A percentile compares a stretch with the other conserved stretches of the same genome.
These are phyloP conservation scores for Oithona nana DNA, from an alignment of 2,888 invertebrate genomes.

Conservation along the genomic window DNA sequence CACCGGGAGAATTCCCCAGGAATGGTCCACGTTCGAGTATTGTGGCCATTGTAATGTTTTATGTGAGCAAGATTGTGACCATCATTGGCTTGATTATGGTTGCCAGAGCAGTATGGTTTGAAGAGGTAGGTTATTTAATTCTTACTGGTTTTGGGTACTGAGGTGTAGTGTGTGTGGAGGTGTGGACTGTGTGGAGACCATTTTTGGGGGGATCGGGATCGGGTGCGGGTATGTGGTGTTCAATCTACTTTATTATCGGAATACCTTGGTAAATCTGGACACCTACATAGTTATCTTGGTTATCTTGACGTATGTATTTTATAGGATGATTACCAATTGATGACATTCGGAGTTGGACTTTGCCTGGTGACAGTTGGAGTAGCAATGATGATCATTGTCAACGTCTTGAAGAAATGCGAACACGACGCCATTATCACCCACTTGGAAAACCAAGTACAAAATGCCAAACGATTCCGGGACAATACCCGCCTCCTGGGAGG, in stretches of 20 bases:
- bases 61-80: not conserved
- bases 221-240: too few species aligned
- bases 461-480: not conserved
- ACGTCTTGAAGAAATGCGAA: slow-evolving; percentile 2
- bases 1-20: not conserved
- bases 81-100: not conserved
- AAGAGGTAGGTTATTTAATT: too few species aligned
- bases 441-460: not conserved
- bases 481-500: not conserved
- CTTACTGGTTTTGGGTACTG: too few species aligned
- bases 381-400: not conserved
- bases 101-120: not conserved
- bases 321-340: not conserved
- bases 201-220: too few species aligned
- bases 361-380: not conserved
- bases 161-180: too few species aligned
- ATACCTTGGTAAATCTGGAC: too few species aligned
- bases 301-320: not conserved
- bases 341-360: not conserved
- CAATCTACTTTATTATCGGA: too few species aligned
- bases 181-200: too few species aligned
- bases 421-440: not conserved
- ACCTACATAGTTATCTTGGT: too few species aligned
- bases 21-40: not conserved
- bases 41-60: not conserved